Conservation (phyloP, 2,888 invertebrate genomes). For the Idaea straminata region DNA sequence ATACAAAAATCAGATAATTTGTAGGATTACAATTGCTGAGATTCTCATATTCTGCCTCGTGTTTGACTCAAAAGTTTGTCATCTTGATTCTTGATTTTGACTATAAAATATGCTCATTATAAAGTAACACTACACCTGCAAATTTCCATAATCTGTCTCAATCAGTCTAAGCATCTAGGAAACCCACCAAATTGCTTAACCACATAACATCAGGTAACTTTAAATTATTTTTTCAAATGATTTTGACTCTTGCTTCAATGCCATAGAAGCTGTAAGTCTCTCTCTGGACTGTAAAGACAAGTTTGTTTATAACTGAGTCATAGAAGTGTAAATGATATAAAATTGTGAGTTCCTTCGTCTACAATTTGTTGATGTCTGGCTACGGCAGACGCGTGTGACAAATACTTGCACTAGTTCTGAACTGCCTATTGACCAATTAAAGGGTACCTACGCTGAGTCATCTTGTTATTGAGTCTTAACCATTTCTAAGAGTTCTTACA, state of each 20-base stretch:
- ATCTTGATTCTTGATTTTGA: background rate
- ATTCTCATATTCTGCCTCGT: too few species aligned
- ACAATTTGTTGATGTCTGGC: slow-evolving; percentile 44
- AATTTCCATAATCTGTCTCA: background rate
- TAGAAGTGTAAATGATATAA: slow-evolving; percentile 35
- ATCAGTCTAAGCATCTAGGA: slow-evolving; percentile 2
- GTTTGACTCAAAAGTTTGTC: too few species aligned
- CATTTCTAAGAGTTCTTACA: too few species aligned
- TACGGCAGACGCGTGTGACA: slow-evolving; percentile 12
- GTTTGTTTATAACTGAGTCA: slow-evolving; percentile 24
- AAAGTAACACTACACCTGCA: background rate
- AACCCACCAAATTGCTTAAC: slow-evolving; percentile 3
- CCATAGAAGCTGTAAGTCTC: background rate
- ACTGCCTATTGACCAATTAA: background rate
- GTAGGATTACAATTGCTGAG: too few species aligned
- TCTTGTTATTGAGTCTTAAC: background rate
- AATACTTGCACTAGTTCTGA: slow-evolving; percentile 15
- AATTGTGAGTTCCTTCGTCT: slow-evolving; percentile 55
- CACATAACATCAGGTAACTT: background rate
- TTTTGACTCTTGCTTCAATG: background rate
- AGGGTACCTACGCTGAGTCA: background rate
- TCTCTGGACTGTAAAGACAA: slow-evolving; percentile 2
- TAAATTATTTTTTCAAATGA: background rate
- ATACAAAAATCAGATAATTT: background rate
- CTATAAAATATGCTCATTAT: background rate